Evolutionary conservation across 2,888 invertebrate genomes (phyloP).

Genomic region (Argynnis bischoffii): DNA sequence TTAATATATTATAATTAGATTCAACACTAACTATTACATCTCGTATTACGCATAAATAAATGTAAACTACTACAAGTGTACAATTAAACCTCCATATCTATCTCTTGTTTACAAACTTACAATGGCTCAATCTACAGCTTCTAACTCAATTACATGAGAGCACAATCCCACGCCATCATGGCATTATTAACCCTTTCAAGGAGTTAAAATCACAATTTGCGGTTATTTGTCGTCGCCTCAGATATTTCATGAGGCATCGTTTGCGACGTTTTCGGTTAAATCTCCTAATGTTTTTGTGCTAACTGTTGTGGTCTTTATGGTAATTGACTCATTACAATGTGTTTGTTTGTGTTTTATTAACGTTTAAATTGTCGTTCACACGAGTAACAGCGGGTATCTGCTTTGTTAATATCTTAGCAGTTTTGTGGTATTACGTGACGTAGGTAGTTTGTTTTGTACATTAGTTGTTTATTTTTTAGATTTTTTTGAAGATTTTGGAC

Average conservation of each 20-base stretch:
- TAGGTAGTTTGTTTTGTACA: neutral
- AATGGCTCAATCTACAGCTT: conserved; percentile 77
- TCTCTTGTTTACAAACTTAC: conserved; percentile 49
- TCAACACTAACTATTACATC: too few relatives aligned
- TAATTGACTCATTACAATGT: conserved; percentile 53
- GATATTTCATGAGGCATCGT: conserved; percentile 55
- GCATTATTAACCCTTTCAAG: conserved; percentile 80
- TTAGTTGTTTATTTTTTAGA: neutral
- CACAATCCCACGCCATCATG: conserved; percentile 67
- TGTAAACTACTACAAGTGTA: conserved; percentile 9
- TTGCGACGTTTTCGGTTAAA: conserved; percentile 57
- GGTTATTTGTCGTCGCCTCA: conserved; percentile 72
- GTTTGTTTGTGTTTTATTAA: conserved; percentile 39
- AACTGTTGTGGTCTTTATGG: conserved; percentile 55
- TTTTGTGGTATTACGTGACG: conserved; percentile 9
- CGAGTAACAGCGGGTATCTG: neutral
- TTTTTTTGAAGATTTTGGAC: neutral
- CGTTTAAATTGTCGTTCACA: conserved; percentile 39
- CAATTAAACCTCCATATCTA: conserved; percentile 25
- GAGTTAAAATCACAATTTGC: conserved; percentile 77
- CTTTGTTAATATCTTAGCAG: conserved; percentile 13
- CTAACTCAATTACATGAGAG: conserved; percentile 69
- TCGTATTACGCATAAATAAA: neutral
- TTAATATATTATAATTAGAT: too few relatives aligned
- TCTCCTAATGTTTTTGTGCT: conserved; percentile 60